phyloP scores from a whole-genome alignment of 64 coral and sea anemone species.

The Astreopora myriophthalma region DNA sequence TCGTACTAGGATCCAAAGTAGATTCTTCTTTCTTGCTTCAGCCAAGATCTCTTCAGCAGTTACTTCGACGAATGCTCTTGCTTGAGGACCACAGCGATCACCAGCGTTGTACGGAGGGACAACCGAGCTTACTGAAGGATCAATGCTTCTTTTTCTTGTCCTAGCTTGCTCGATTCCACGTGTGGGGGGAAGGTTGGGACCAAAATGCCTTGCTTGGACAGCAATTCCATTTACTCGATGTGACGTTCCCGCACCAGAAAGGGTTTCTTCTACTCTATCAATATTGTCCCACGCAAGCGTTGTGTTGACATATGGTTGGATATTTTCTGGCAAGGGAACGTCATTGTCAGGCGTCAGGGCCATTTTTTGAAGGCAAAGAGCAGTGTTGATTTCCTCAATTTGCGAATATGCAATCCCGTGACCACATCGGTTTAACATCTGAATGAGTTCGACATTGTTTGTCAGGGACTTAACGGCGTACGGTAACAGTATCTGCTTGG shows the following conservation, averaged over 20 bases:
- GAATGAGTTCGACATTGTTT: conserved; percentile 49
- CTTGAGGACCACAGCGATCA: conserved; percentile 43
- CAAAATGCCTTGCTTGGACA: conserved; percentile 42
- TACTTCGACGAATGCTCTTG: conserved; percentile 48
- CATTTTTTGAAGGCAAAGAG: conserved; percentile 40
- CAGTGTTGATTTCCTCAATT: conserved; percentile 44
- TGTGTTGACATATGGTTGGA: too few species aligned
- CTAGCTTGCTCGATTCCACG: background rate
- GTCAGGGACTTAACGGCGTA: conserved; percentile 49
- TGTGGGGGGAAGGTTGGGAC: background rate
- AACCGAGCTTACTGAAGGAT: background rate
- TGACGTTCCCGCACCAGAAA: background rate
- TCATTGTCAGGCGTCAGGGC: too few species aligned
- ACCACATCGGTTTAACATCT: conserved; percentile 40
- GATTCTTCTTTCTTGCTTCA: conserved; percentile 56
- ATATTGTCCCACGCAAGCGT: conserved; percentile 50
- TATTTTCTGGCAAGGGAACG: too few species aligned
- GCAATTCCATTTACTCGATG: conserved; percentile 41
- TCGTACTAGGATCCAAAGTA: conserved; percentile 58
- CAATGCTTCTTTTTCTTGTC: conserved; percentile 60
- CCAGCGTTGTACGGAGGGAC: conserved; percentile 40
- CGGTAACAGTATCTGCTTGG: conserved; percentile 62
- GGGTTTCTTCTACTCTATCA: conserved; percentile 22
- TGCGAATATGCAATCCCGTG: conserved; percentile 39
- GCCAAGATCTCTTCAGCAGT: conserved; percentile 36